These are phyloP conservation scores for Philotrypesis tridentata DNA, from an alignment of 1,140 invertebrate genomes.

Conservation along the genomic window DNA sequence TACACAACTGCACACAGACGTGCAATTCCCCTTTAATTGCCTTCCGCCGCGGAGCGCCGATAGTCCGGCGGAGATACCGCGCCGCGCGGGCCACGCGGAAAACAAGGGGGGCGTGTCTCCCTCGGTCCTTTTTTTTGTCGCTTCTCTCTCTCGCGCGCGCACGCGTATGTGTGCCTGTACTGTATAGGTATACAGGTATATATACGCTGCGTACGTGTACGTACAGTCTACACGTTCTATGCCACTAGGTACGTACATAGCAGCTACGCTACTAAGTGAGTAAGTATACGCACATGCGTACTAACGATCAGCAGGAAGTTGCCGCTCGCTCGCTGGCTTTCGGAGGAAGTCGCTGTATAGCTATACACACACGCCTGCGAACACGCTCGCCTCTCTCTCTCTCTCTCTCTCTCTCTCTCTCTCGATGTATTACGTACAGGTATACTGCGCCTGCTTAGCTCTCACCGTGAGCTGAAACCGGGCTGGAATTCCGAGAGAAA, in stretches of 20 bases:
- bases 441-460: too few relatives aligned
- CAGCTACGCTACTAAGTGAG: neutral
- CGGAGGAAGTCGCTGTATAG: neutral
- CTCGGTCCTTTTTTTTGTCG: conserved; percentile 19
- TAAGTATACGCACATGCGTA: neutral
- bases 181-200: neutral
- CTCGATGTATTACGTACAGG: too few relatives aligned
- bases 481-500: neutral
- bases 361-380: too few relatives aligned
- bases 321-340: neutral
- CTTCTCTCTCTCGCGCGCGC: neutral
- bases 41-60: conserved; percentile 20
- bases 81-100: conserved; percentile 16
- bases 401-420: too few relatives aligned
- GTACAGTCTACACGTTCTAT: too few relatives aligned
- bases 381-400: too few relatives aligned
- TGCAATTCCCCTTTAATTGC: conserved; percentile 34
- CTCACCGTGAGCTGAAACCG: too few relatives aligned
- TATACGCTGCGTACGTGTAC: too few relatives aligned
- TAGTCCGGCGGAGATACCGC: conserved; percentile 28
- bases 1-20: neutral
- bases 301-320: neutral
- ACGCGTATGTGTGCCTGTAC: too few relatives aligned
- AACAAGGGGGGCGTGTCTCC: conserved; percentile 41
- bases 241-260: neutral